Evolutionary conservation across 2,888 invertebrate genomes (phyloP), one percentile per base, ranked within the genome.

Genomic region (Limenitis camilla): DNA sequence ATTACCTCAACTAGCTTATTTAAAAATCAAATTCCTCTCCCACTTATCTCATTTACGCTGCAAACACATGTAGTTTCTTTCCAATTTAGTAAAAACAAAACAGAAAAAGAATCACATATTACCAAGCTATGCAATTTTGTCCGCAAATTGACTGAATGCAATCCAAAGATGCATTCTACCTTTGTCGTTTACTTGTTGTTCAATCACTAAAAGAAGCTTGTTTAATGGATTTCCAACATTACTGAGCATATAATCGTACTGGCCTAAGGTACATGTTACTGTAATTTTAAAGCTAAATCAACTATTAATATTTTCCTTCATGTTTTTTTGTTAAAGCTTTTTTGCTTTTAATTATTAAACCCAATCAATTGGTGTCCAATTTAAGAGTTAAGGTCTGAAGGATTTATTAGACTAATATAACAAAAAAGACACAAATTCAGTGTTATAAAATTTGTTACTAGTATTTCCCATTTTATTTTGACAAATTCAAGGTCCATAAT

Each of bases 171-270:
- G 72, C 76, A 81, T 75, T 76, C 75, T 76, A 71, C 67, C 66
- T 62, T 65, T 74, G 74, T 78, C 78, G 77, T 78, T 82, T 75
- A 72, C 70, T 71, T 69, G 68, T 76, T 78, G 81, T 83, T 80
- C 80, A 81, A 85, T 85, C 84, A 81, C 83, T 85, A 85, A 86
- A 85, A 85, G 85, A 80, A 78, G 77, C 81, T 81, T 76, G 81
- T 86, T 83, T 86, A 87, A 86, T 86, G 86, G 85, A 84, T 86
- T 85, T 86, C 83, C 81, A 83, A 83, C 82, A 85, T 87, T 85
- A 85, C 83, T 77, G 81, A 79, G 78, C 81, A 83, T 85, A 86
- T 86, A 86, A 85, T 85, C 84, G 79, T 75, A 80, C 77, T 78
- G 74, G 78, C 78, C 76, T 72, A 66, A 59, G 61, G 60, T 67